Evolutionary conservation across 1,140 invertebrate genomes (phyloP).

Genomic region (Pachyrhynchus sulphureomaculatus): DNA sequence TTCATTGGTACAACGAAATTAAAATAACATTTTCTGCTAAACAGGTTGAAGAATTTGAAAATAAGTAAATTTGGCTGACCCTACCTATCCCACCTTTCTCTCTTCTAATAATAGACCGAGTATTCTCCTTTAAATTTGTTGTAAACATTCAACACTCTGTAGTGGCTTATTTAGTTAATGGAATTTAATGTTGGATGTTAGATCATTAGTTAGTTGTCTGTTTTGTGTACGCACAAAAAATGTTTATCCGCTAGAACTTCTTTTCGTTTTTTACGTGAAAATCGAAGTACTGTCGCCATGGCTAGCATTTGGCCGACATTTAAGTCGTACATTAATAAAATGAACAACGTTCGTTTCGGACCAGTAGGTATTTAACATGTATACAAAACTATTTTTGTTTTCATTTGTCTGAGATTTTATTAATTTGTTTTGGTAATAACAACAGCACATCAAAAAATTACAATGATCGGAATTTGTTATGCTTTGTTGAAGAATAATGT

Average conservation of each 20-base stretch:
- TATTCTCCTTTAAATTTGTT: background rate
- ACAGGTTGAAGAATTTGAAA: too few relatives aligned
- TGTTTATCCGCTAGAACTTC: background rate
- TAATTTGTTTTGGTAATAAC: background rate
- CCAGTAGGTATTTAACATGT: constrained; percentile 9
- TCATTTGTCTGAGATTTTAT: background rate
- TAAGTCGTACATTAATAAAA: constrained; percentile 13
- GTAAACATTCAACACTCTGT: constrained; percentile 34
- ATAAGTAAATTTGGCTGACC: constrained; percentile 4
- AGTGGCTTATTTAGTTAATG: constrained; percentile 40
- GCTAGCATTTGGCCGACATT: constrained; percentile 8
- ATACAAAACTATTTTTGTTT: background rate
- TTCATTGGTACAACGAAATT: too few relatives aligned
- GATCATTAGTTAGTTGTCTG: constrained; percentile 20
- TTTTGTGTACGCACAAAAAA: constrained; percentile 15
- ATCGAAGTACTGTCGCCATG: background rate
- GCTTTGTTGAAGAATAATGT: constrained; percentile 9
- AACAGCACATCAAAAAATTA: background rate
- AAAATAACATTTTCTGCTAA: too few relatives aligned
- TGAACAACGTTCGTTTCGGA: constrained; percentile 14
- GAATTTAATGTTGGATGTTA: constrained; percentile 41
- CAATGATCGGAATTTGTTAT: background rate
- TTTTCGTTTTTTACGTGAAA: background rate
- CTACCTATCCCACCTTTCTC: constrained; percentile 19
- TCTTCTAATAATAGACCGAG: constrained; percentile 15